Evolutionary conservation across 2,113 vertebrate genomes (phyloP), one percentile per base, ranked within the genome.

Genomic region (Zootoca vivipara): DNA sequence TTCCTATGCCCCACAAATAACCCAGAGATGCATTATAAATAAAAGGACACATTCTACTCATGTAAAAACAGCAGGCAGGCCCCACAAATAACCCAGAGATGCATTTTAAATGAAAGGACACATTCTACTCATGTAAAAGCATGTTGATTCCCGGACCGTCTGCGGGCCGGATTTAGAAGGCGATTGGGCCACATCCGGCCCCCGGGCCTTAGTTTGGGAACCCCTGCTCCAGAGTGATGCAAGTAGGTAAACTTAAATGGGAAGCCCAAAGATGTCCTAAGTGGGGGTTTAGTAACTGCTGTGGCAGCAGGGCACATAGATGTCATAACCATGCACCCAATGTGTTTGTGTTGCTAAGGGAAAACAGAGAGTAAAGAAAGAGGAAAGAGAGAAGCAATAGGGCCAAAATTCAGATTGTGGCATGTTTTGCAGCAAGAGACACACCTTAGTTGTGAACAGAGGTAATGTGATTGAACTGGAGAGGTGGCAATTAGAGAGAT

Each of bases 401-500:
- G 33, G 13, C 38, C 75, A 38, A 24, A 28, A 70, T 69, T 64
- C 62, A n/a, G 70, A 58, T 35, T 4, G 15, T 35, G 67, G 15
- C 33, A n/a, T 35, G 5, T 74, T 67, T 56, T 65, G 38, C 40
- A 82, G 58, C 65, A 10, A 52, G 26, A 62, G 52, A n/a, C 73
- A 65, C 24, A 33, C 16, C 35, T 30, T 24, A 85, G 13, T n/a
- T 65, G 74, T 12, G 35, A 64, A 42, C 22, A 86, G 10, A 78
- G 30, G 7, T 6, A 40, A 58, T 72, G 26, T 73, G 38, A 87
- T 82, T 10, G 28, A 75, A 30, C 42, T 62, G 28, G 16, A 12
- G 30, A 81, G 62, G 52, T 82, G 58, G 30, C 72, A 67, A 28
- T 46, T 65, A 64, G 69, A 58, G n/a, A 80, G 10, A 78, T 94